These are phyloP conservation scores for Callorhinus ursinus DNA, from an alignment of 2,113 vertebrate species.

Conservation along the genomic window DNA sequence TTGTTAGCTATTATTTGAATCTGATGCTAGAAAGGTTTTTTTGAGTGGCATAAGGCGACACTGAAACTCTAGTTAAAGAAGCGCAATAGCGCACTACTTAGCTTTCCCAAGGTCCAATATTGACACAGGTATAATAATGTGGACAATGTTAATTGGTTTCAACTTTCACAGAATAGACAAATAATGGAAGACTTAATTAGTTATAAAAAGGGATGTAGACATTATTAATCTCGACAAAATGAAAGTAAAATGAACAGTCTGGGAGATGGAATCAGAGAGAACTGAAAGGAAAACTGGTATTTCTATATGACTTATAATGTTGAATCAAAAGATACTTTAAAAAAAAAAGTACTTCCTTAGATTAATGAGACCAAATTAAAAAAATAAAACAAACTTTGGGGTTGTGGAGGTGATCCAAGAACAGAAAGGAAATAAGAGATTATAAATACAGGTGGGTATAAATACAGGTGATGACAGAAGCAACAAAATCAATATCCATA, in stretches of 20 bases:
- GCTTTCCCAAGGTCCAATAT: not conserved
- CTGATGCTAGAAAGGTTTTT: not conserved
- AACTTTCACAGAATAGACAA: not conserved
- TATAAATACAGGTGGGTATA: not conserved
- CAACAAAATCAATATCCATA: not conserved
- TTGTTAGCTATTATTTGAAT: not conserved
- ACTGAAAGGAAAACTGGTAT: not conserved
- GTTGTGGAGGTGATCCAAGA: not conserved
- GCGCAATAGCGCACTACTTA: not conserved
- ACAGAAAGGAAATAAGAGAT: not conserved
- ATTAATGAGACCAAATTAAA: not conserved
- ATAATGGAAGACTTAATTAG: not conserved
- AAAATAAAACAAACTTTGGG: not conserved
- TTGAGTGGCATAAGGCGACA: not conserved
- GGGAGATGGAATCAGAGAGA: not conserved
- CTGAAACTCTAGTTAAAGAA: not conserved
- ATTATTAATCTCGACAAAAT: constrained; percentile 23
- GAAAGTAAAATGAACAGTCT: not conserved
- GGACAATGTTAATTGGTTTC: not conserved
- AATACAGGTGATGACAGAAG: not conserved
- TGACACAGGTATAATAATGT: not conserved
- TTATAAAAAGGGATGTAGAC: not conserved
- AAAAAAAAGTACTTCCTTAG: not conserved
- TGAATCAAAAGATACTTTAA: not conserved
- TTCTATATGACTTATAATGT: not conserved